Base-by-base conservation (phyloP, 2,113 vertebrate species). In the Pygoscelis adeliae region DNA sequence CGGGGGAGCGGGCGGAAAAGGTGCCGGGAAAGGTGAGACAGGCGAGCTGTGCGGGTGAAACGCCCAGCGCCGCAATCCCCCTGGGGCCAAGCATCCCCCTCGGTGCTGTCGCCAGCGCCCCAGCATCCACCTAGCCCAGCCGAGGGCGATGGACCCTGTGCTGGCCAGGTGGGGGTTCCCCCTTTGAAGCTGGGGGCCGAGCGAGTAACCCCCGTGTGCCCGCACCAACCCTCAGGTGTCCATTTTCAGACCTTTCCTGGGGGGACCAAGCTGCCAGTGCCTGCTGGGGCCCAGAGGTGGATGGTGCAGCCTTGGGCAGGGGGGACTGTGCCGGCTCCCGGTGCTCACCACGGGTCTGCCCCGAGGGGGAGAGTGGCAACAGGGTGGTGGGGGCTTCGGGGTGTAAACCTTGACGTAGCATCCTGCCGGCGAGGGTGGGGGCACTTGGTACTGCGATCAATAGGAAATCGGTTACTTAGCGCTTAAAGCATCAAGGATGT, bases 131-230 rank as follows among this genome's bases (percentile, higher is more conserved):
- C 23, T 38, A 3, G 4, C 34, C 10, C 0, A 0, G 19, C 42
- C 12, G 4, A 25, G 29, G 40, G 30, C 2, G 2, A 34, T 0
- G 3, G 62, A 71, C 44, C 58, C n/a, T 0, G 0, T 0, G 0
- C 21, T 46, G 55, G 14, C 25, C 6, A 4, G 38, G 46, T 3
- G 0, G 27, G 26, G 12, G 15, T 9, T 0, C 0, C 25, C 40
- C 36, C 17, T 9, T 56, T 0, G 1, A 63, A 52, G 40, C 16
- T 0, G 3, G 27, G 58, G 62, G 7, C 7, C 4, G 8, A 40
- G 32, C 10, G 56, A 89, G 71, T 26, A 62, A 65, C 29, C 11
- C 7, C 19, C 1, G 0, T 4, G n/a, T 2, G 6, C 47, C 40
- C 2, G 11, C 2, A 1, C 38, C 0, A 1, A 65, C 65, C 50